A percentile compares a stretch with the other conserved stretches of the same genome.
phyloP scores from a whole-genome alignment of 2,113 vertebrate genomes.

The Indicator indicator region DNA sequence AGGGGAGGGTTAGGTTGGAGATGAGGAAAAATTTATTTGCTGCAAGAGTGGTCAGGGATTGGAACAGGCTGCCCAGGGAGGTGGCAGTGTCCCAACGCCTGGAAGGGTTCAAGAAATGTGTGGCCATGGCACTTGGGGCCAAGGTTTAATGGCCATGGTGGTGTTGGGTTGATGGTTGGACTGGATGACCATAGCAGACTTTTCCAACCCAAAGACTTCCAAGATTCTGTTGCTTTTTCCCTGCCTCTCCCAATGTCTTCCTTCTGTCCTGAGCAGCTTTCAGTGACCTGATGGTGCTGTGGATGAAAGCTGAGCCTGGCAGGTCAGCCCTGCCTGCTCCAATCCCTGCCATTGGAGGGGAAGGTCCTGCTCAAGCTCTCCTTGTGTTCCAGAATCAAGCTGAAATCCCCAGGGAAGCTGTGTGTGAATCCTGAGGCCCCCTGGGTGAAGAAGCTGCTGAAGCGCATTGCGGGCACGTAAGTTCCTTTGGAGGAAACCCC shows the following conservation, averaged over 20 bases:
- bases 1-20: too few species aligned
- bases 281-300: rapidly evolving
- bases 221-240: background rate
- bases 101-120: too few species aligned
- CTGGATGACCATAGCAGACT: too few species aligned
- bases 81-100: too few species aligned
- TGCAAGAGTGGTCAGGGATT: too few species aligned
- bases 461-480: slow-evolving; percentile 52
- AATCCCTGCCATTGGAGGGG: background rate
- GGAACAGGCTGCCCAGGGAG: too few species aligned
- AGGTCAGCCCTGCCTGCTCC: background rate
- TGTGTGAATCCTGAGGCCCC: slow-evolving; percentile 29
- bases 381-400: slow-evolving; percentile 45
- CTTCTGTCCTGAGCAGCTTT: background rate
- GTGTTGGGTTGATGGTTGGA: too few species aligned
- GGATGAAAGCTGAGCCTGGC: background rate
- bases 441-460: slow-evolving; percentile 64
- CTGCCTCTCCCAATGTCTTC: rapidly evolving
- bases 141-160: too few species aligned
- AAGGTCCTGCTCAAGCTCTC: background rate
- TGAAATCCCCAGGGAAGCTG: slow-evolving; percentile 2
- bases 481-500: background rate
- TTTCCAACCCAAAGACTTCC: too few species aligned
- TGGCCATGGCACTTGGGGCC: too few species aligned
- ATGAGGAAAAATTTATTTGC: too few species aligned